Evolutionary conservation across 2,113 vertebrate species (phyloP), one percentile per base, ranked within the genome.

Genomic region (Empidonax traillii): DNA sequence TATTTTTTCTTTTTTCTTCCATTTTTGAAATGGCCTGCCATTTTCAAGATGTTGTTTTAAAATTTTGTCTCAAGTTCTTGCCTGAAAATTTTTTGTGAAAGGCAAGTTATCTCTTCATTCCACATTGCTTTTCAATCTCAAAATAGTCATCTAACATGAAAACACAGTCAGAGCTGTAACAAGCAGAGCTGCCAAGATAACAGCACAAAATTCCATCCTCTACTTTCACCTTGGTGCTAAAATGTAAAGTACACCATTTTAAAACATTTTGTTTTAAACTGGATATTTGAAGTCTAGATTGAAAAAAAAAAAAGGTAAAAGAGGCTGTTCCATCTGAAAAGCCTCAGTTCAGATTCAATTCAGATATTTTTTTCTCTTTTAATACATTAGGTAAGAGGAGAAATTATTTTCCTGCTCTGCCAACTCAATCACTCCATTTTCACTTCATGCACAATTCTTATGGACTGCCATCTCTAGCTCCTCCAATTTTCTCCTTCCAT

Each of bases 121-220:
- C 77, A 86, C 79, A 80, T 43, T 37, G 8, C 85, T 80, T 77
- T 92, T 65, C 84, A 78, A 83, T 78, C 90, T 91, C 61, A 79
- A 91, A 96, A 96, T 94, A 94, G 80, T 61, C 82, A 84, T 79
- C 76, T 46, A 95, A 88, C 92, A 56, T 28, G 72, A 93, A 90
- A 93, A 93, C 33, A 84, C 47, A 89, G 69, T 28, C 65, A 94
- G 80, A 85, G 37, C 56, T 93, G 61, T 46, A 94, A 92, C 62
- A 87, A 89, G 79, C 28, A 89, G 65, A 93, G 62, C 68, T 96
- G 95, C 76, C 92, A 96, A 94, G 76, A 90, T 74, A 86, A 68
- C 80, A 85, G 56, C 18, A 89, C 92, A 69, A 93, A 96, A 93
- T 91, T 49, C 35, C 35, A 90, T 77, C 69, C 44, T 89, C 46